Base-by-base conservation (phyloP, 53 echinoderm and acorn worm species). In the Astropecten irregularis region DNA sequence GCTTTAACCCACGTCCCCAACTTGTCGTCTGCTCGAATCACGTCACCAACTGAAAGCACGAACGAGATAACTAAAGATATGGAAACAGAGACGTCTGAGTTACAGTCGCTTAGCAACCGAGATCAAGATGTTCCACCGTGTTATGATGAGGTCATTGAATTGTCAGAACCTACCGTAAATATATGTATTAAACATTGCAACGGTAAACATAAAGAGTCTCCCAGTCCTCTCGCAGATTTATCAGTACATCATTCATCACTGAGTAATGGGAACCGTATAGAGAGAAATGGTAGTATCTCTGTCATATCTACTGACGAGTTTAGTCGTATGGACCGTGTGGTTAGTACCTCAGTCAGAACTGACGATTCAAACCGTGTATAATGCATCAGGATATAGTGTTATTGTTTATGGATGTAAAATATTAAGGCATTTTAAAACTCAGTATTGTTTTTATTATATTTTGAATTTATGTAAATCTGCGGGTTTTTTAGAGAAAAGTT, bases 11-110 rank as follows among this genome's bases (percentile, higher is more conserved):
- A 79, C 30, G 20, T 79, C 0, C 79, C 47, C 9, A 31, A 61
- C 27, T n/a, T 79, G 42, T 79, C 61, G 31, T 60, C 62, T 18
- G 79, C 79, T 39, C 58, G 79, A 16, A 42, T 47, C 61, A 31
- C 29, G 31, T 15, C 34, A 2, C 33, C 20, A 9, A 10, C 18
- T 57, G 33, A 25, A 4, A 40, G 9, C 56, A 6, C 21, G 30
- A 47, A 60, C 30, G 34, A 28, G 28, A 8, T 6, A 35, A 5
- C 27, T 13, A 60, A 15, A 32, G 62, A 28, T 19, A 16, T n/a
- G 21, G 62, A 60, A 44, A 42, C 6, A 6, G 60, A n/a, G 2
- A 33, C 9, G 20, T 30, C 28, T 25, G 79, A 79, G 32, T 30
- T 30, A 28, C 62, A 26, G 31, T 58, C 42, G 77, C n/a, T 35